phyloP scores from a whole-genome alignment of 2,113 vertebrate species.

The Rhinoderma darwinii region DNA sequence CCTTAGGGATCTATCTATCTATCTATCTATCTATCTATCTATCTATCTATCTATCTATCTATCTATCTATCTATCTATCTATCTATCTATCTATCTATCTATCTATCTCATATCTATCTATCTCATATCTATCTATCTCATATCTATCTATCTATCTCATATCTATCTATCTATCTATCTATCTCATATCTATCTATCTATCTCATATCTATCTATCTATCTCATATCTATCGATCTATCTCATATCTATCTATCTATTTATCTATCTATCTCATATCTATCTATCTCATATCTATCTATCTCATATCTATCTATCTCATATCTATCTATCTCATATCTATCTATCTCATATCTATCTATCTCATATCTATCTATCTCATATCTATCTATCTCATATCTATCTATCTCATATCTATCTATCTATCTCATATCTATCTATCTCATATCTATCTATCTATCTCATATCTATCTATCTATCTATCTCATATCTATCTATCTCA shows the following conservation, averaged over 20 bases:
- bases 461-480: background rate
- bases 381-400: background rate
- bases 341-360: background rate
- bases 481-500: background rate
- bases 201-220: background rate
- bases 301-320: too few relatives aligned
- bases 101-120: background rate
- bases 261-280: slow-evolving; percentile 2
- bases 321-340: background rate
- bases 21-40: background rate
- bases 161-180: background rate
- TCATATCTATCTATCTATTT: background rate
- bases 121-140: slow-evolving; percentile 2
- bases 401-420: background rate
- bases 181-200: background rate
- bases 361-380: slow-evolving; percentile 1
- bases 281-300: background rate
- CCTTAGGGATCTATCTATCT: background rate
- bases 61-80: background rate
- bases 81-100: background rate
- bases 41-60: background rate
- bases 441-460: background rate
- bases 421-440: slow-evolving; percentile 2
- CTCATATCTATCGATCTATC: background rate
- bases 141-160: background rate